Conservation (phyloP, 1,140 invertebrate genomes). For the Formica exsecta region DNA sequence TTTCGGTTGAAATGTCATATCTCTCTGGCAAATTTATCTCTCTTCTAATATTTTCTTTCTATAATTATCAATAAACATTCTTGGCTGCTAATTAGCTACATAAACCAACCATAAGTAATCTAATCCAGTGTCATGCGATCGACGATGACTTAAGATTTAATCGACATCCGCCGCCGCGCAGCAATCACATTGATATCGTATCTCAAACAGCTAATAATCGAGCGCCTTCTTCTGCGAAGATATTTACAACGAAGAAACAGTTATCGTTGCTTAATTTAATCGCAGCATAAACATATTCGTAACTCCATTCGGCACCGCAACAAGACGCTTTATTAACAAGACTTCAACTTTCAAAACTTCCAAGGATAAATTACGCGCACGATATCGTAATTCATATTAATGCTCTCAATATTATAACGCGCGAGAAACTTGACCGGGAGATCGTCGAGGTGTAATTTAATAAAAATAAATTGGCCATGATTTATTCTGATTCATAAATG, state of each 20-base stretch:
- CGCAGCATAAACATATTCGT: neutral
- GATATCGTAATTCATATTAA: conserved; percentile 16
- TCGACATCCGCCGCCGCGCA: conserved; percentile 14
- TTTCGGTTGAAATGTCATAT: neutral
- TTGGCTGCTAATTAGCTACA: conserved; percentile 14
- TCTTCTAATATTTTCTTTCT: neutral
- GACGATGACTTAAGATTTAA: conserved; percentile 54
- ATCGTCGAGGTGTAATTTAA: neutral
- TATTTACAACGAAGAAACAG: neutral
- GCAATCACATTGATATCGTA: conserved; percentile 27
- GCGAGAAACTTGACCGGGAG: neutral
- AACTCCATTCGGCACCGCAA: neutral
- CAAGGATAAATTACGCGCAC: neutral
- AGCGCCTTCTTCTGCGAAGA: conserved; percentile 21
- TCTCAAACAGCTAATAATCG: conserved; percentile 57
- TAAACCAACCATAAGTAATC: neutral
- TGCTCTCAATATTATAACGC: neutral
- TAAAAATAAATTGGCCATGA: conserved; percentile 7
- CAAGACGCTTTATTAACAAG: conserved; percentile 9
- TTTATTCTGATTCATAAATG: conserved; percentile 34
- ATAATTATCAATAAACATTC: neutral
- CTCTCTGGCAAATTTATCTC: conserved; percentile 6
- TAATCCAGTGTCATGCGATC: conserved; percentile 40
- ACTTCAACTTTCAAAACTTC: neutral
- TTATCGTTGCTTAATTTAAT: conserved; percentile 27